Percentiles rank a stretch among this genome's conserved stretches.
These are phyloP conservation scores for Tenthredo distinguenda DNA, from an alignment of 2,888 invertebrate genomes.

Conservation along the genomic window DNA sequence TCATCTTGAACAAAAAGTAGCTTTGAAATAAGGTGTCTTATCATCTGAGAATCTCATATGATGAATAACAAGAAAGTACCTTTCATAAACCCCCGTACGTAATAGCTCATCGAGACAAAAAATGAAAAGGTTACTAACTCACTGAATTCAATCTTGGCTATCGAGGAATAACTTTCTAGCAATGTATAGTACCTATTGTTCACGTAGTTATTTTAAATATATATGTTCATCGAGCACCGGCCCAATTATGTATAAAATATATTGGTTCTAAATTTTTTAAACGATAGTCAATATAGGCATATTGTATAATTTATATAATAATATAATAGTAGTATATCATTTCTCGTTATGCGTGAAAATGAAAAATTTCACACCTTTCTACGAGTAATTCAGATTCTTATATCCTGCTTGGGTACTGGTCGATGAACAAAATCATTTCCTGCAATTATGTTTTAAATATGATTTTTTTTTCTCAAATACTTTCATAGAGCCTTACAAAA, in stretches of 20 bases:
- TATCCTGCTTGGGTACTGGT: not conserved
- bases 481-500: slow-evolving; percentile 36
- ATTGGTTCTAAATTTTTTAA: slow-evolving; percentile 1
- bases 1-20: not conserved
- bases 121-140: not conserved
- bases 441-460: not conserved
- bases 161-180: slow-evolving; percentile 30
- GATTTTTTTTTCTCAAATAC: slow-evolving; percentile 13
- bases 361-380: slow-evolving; percentile 6
- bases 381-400: slow-evolving; percentile 10
- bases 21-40: not conserved
- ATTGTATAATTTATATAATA: slow-evolving; percentile 17
- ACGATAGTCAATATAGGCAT: slow-evolving; percentile 10
- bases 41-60: not conserved
- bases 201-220: slow-evolving; percentile 23
- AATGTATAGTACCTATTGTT: slow-evolving; percentile 30
- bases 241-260: slow-evolving; percentile 43
- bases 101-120: not conserved
- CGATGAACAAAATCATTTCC: not conserved
- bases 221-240: slow-evolving; percentile 9
- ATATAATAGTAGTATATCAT: slow-evolving; percentile 5
- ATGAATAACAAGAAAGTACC: not conserved
- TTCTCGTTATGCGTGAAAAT: not conserved
- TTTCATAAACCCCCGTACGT: not conserved
- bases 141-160: slow-evolving; percentile 38